Conservation (phyloP, 2,113 vertebrate genomes). For the Takifugu bimaculatus region DNA sequence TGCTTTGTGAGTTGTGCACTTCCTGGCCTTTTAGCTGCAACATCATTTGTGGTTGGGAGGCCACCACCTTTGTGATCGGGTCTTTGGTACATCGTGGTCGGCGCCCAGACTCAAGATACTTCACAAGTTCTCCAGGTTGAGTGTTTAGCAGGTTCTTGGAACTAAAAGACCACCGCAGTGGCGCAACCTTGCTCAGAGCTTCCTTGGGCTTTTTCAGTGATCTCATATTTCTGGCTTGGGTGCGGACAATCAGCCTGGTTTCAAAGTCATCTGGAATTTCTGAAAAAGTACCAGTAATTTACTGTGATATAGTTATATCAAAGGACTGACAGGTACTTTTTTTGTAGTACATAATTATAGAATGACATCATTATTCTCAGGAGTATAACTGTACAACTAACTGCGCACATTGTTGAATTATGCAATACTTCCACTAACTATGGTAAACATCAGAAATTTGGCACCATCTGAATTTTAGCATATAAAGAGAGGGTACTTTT, state of each 20-base stretch:
- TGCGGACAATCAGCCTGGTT: conserved; percentile 64
- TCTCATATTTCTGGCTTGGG: conserved; percentile 79
- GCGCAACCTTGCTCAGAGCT: conserved; percentile 69
- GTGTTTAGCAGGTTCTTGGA: conserved; percentile 55
- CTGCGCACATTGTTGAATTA: no score
- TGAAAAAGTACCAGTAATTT: neutral
- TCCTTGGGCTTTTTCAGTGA: conserved; percentile 68
- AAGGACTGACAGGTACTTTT: neutral
- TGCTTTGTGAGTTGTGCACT: neutral
- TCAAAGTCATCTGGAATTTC: conserved; percentile 70
- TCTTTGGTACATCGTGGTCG: conserved; percentile 83
- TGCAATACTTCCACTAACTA: no score
- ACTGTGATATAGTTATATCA: neutral
- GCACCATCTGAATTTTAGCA: no score
- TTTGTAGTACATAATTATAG: no score
- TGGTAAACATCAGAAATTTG: no score
- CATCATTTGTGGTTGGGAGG: conserved; percentile 49
- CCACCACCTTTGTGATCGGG: conserved; percentile 77
- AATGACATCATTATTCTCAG: no score
- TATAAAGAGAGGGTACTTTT: no score
- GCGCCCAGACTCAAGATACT: conserved; percentile 86
- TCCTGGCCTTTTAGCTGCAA: no score
- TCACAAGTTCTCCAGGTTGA: conserved; percentile 77
- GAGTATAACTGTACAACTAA: no score
- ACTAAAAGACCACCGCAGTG: conserved; percentile 82